A percentile compares a stretch with the other conserved stretches of the same genome.
phyloP scores from a whole-genome alignment of 2,797 vertebrate genomes.

The Tarsius wallacei region DNA sequence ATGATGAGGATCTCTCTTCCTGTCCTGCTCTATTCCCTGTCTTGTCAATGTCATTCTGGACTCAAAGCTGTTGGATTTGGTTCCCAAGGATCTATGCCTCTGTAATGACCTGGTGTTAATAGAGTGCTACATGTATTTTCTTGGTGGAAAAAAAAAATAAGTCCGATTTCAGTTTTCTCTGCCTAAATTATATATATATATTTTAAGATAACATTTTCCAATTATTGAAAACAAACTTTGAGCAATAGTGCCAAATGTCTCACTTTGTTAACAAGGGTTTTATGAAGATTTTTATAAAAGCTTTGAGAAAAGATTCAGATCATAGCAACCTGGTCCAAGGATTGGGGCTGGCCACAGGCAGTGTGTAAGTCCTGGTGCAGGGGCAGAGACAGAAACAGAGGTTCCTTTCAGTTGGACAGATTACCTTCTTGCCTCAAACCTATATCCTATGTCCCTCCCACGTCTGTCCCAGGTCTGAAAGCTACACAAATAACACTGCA shows the following conservation, averaged over 20 bases:
- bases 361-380: neutral
- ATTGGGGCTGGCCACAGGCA: neutral
- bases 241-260: neutral
- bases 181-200: neutral
- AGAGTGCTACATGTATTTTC: neutral
- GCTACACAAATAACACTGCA: neutral
- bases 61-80: neutral
- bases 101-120: neutral
- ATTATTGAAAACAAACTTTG: conserved; percentile 21
- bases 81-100: neutral
- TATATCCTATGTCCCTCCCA: neutral
- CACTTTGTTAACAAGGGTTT: neutral
- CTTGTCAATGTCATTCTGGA: neutral
- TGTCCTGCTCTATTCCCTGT: neutral
- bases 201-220: neutral
- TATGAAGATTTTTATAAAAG: neutral
- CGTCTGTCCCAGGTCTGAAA: neutral
- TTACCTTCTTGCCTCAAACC: neutral
- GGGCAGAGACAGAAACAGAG: neutral
- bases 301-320: neutral
- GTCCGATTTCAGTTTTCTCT: neutral
- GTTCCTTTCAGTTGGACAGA: neutral
- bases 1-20: neutral
- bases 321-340: neutral
- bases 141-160: neutral